Conservation (phyloP, 1,140 invertebrate species). For the Zaprionus inermis region DNA sequence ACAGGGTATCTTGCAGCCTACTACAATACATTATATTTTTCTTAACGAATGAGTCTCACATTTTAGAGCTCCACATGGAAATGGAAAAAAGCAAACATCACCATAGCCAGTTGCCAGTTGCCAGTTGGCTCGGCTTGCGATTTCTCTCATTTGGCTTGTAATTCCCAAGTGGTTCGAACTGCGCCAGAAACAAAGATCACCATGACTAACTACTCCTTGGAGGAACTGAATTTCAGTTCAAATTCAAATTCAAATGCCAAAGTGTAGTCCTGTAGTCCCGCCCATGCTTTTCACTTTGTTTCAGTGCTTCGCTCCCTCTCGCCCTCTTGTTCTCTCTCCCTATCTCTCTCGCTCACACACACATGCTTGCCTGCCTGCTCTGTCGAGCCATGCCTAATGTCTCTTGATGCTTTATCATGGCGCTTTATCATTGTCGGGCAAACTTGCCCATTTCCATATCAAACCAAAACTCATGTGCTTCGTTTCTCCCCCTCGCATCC, state of each 20-base stretch:
- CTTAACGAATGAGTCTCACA: neutral
- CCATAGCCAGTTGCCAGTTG: neutral
- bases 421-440: conserved; percentile 46
- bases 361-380: neutral
- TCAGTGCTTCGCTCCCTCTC: neutral
- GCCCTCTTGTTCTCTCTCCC: neutral
- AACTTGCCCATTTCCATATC: conserved; percentile 29
- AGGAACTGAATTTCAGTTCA: conserved; percentile 14
- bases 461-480: conserved; percentile 8
- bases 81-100: neutral
- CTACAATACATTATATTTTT: neutral
- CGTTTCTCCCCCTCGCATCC: neutral
- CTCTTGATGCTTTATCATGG: conserved; percentile 34
- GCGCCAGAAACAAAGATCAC: conserved; percentile 28
- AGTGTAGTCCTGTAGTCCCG: neutral
- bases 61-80: neutral
- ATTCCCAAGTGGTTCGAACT: conserved; percentile 36
- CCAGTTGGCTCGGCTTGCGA: neutral
- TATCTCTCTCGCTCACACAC: neutral
- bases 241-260: conserved; percentile 20
- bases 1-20: neutral
- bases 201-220: conserved; percentile 33
- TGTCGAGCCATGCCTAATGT: conserved; percentile 27
- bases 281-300: neutral
- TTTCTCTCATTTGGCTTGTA: conserved; percentile 17